Percentiles rank a stretch among this genome's conserved stretches.
phyloP scores from a whole-genome alignment of 1,140 invertebrate species.

The Penaeus japonicus region DNA sequence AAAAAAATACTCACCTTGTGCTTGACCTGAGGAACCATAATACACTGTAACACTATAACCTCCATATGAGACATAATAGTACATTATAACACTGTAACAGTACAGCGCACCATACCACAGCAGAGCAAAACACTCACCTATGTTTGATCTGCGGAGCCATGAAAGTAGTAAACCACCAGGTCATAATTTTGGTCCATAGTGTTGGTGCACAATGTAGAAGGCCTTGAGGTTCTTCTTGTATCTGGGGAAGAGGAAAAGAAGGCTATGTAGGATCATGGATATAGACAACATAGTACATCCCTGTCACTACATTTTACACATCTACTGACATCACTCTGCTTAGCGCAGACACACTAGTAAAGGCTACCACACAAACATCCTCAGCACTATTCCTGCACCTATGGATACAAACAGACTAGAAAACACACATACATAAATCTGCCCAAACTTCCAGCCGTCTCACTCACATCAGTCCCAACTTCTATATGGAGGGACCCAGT shows the following conservation, averaged over 20 bases:
- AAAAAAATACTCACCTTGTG: background rate
- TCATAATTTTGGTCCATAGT: conserved; percentile 94
- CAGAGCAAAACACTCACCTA: conserved; percentile 63
- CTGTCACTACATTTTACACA: conserved; percentile 33
- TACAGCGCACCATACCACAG: background rate
- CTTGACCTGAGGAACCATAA: too few species aligned
- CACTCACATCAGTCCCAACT: too few species aligned
- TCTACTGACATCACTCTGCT: too few species aligned
- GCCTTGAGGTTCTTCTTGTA: conserved; percentile 99
- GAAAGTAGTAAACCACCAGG: conserved; percentile 98
- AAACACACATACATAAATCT: too few species aligned
- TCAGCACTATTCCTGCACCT: background rate
- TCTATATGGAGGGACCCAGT: too few species aligned
- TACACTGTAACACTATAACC: too few species aligned
- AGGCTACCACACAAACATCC: background rate
- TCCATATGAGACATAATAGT: too few species aligned
- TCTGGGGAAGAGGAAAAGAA: conserved; percentile 67
- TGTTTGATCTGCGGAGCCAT: conserved; percentile 94
- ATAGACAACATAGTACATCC: conserved; percentile 61
- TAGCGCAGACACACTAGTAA: too few species aligned
- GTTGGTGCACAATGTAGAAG: conserved; percentile 97
- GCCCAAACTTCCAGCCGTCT: too few species aligned
- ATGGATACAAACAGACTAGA: background rate
- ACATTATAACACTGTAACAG: too few species aligned
- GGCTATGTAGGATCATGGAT: background rate